phyloP scores from a whole-genome alignment of 2,113 vertebrate genomes.

The Ictalurus punctatus region DNA sequence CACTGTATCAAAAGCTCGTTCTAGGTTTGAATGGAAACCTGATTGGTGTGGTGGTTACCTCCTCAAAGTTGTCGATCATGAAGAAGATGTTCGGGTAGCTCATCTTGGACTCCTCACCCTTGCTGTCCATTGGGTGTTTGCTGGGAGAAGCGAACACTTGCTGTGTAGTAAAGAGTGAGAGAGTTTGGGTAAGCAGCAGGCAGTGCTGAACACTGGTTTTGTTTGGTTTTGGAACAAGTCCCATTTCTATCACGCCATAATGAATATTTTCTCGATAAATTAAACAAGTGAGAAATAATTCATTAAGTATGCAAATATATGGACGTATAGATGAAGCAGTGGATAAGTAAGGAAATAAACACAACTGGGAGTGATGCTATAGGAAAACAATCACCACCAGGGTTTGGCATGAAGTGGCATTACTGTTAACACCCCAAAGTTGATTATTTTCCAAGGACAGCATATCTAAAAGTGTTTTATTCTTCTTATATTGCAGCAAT shows the following conservation, averaged over 20 bases:
- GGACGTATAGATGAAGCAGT: neutral
- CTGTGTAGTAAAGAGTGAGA: constrained; percentile 66
- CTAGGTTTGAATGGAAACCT: neutral
- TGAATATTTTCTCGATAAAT: neutral
- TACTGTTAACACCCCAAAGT: neutral
- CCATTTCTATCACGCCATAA: neutral
- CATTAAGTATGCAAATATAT: neutral
- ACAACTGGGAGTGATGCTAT: neutral
- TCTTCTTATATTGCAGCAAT: neutral
- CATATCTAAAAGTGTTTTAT: neutral
- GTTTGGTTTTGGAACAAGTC: neutral
- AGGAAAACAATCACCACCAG: neutral
- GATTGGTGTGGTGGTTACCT: constrained; percentile 72
- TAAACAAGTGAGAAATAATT: neutral
- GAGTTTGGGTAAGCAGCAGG: neutral
- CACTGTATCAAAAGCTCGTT: neutral
- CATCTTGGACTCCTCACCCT: constrained; percentile 98
- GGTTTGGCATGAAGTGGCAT: neutral
- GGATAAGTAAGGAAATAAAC: neutral
- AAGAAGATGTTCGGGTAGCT: constrained; percentile 99
- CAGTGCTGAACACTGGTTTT: no score
- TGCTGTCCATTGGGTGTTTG: constrained; percentile 98
- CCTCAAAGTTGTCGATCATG: constrained; percentile 99
- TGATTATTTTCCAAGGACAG: neutral
- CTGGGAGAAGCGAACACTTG: constrained; percentile 97